Base-by-base conservation (phyloP, 2,888 invertebrate species). In the Actias luna region DNA sequence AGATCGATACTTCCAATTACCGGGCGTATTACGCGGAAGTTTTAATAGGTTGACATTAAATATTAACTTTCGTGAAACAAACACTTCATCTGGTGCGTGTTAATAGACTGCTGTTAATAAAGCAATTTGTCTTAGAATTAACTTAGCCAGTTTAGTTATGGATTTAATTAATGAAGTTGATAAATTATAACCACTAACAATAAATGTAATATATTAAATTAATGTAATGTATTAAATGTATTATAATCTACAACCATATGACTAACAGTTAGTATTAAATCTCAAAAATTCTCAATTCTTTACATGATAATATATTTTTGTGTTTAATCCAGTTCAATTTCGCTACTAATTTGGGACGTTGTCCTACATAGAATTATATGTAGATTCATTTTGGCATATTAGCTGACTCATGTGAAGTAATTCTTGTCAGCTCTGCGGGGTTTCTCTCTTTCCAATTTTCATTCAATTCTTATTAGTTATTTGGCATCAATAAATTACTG, bases 11-110 rank as follows among this genome's bases (percentile, higher is more conserved):
- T 50, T 16, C n/a, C 39, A 39, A 33, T 50, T 39, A 18, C 39
- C 57, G 29, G 27, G 7, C 39, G 57, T 18, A 31, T 39, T 64
- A 61, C 63, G 67, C 31, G 55, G 57, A 67, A 71, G 66, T 67
- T 69, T 65, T 71, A 69, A 71, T 67, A 65, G 69, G 68, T 69
- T 67, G 67, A 71, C 68, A 67, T 68, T 67, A 71, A 71, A 67
- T 67, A 71, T 71, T 65, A 69, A 67, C 63, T 67, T 65, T 71
- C 63, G 64, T 58, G 31, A 39, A 36, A 39, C 22, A 63, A 63
- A 59, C 63, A 60, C 35, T 55, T 58, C 55, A 36, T 25, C 60
- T 50, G 46, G 50, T 50, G 22, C 33, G 29, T 16, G 29, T 55
- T 55, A 55, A 55, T 55, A 55, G 55, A 55, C 29, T 29, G 29